Conservation (phyloP, 2,888 invertebrate genomes). For the Standfussiana lucernea region DNA sequence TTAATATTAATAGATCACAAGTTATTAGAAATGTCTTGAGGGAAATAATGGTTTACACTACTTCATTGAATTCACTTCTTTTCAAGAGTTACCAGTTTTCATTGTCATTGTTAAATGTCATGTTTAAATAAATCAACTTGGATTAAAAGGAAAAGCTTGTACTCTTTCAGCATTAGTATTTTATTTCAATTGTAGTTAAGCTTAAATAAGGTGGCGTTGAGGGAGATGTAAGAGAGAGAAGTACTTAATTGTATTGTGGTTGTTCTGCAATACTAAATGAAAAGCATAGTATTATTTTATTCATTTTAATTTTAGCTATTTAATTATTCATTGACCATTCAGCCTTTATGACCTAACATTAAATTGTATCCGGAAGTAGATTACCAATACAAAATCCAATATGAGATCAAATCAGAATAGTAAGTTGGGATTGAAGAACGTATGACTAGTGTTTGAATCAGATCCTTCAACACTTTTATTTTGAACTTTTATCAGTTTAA, state of each 20-base stretch:
- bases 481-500: not conserved
- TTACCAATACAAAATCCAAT: not conserved
- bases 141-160: not conserved
- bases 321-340: not conserved
- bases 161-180: not conserved
- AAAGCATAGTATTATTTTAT: not conserved
- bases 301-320: not conserved
- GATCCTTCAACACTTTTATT: not conserved
- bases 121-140: not conserved
- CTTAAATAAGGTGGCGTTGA: not conserved
- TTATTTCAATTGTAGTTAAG: not conserved
- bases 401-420: not conserved
- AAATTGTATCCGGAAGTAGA: not conserved
- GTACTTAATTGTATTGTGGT: not conserved
- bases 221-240: not conserved
- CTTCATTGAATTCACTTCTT: not conserved
- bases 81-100: no score
- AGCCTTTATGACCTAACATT: not conserved
- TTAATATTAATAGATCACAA: constrained; percentile 7
- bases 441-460: not conserved
- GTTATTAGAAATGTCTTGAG: not conserved
- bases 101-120: not conserved
- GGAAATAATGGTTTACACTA: constrained; percentile 6
- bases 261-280: not conserved
- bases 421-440: not conserved